Percentiles rank a stretch among this genome's conserved stretches.
These are phyloP conservation scores for Meiosimyza decipiens DNA, from an alignment of 2,888 invertebrate species.

Conservation along the genomic window DNA sequence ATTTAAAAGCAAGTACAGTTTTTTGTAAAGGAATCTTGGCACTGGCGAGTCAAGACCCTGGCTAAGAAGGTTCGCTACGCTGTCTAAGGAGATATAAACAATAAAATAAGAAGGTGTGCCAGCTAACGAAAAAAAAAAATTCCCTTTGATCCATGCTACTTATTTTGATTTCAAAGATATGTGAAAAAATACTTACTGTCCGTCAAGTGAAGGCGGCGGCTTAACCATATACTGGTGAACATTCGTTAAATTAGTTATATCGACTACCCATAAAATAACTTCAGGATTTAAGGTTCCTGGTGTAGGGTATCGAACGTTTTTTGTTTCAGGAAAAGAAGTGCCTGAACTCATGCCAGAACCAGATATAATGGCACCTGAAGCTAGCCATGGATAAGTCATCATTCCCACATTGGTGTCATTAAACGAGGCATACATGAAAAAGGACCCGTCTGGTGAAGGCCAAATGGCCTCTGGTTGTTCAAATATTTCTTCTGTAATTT, in stretches of 20 bases:
- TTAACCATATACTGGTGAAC: conserved; percentile 75
- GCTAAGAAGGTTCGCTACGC: too few species aligned
- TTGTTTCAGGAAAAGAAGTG: conserved; percentile 81
- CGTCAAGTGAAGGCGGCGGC: conserved; percentile 80
- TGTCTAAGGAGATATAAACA: too few species aligned
- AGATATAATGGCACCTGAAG: conserved; percentile 75
- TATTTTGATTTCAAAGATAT: too few species aligned
- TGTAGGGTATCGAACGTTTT: conserved; percentile 86
- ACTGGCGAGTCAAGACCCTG: too few species aligned
- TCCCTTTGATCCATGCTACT: too few species aligned
- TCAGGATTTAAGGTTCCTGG: conserved; percentile 89
- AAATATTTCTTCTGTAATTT: conserved; percentile 84
- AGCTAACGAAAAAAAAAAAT: too few species aligned
- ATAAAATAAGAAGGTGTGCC: too few species aligned
- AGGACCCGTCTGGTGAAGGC: conserved; percentile 84
- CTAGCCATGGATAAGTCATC: conserved; percentile 85
- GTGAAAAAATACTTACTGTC: conserved; percentile 76
- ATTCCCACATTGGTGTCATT: conserved; percentile 84
- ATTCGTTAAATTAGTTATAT: conserved; percentile 76
- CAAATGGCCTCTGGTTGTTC: conserved; percentile 85
- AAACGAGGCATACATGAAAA: conserved; percentile 87
- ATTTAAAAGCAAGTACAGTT: too few species aligned
- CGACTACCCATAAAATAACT: conserved; percentile 83
- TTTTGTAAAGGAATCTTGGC: too few species aligned
- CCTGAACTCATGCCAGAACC: conserved; percentile 70